Evolutionary conservation across 2,797 vertebrate genomes (phyloP).

Genomic region (Aldrovandia affinis): DNA sequence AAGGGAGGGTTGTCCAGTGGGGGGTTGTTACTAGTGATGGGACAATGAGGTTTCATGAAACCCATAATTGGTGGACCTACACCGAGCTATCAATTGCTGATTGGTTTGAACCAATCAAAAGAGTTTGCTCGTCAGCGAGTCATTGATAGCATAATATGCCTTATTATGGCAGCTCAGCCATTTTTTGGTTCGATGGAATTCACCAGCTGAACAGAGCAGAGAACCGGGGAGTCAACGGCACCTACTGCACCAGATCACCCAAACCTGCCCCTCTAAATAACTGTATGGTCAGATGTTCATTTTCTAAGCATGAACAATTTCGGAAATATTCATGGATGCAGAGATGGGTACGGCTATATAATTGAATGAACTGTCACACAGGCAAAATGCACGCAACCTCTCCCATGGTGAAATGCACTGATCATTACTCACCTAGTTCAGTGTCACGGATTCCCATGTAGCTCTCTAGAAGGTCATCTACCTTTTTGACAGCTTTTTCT

Average conservation of each 20-base stretch:
- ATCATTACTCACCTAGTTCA: conserved; percentile 83
- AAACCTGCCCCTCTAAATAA: background rate
- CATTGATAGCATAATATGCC: too few species aligned
- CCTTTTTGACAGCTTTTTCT: conserved; percentile 89
- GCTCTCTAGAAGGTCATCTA: conserved; percentile 91
- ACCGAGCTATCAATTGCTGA: background rate
- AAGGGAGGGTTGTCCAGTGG: too few species aligned
- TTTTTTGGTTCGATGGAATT: background rate
- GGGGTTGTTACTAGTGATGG: too few species aligned
- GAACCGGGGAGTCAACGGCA: too few species aligned
- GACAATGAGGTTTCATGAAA: too few species aligned
- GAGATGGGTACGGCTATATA: background rate
- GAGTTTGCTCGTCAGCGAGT: too few species aligned
- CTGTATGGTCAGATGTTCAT: background rate
- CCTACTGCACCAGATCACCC: background rate
- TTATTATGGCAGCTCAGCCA: too few species aligned
- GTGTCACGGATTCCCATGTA: conserved; percentile 97
- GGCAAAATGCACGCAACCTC: too few species aligned
- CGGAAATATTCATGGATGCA: background rate
- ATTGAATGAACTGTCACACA: background rate
- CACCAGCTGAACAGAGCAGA: background rate
- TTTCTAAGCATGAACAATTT: background rate
- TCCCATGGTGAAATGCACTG: too few species aligned
- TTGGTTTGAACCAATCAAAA: background rate
- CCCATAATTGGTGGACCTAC: too few species aligned